A percentile compares a stretch with the other conserved stretches of the same genome.
These are phyloP conservation scores for Drosophila suzukii DNA, from an alignment of 1,140 invertebrate genomes.

Conservation along the genomic window DNA sequence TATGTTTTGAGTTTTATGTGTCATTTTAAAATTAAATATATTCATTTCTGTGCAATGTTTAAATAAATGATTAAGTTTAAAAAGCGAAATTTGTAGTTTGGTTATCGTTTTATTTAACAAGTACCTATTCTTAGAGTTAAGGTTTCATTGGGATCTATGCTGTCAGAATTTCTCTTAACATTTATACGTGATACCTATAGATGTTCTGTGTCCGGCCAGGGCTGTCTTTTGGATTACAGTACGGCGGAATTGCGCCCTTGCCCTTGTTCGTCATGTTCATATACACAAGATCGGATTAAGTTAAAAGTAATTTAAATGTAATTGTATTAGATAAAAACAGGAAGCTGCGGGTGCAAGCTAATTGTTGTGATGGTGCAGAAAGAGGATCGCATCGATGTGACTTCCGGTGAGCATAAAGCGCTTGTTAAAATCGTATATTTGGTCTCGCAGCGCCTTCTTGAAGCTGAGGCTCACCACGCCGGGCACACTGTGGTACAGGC, in stretches of 20 bases:
- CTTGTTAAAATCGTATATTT: slow-evolving; percentile 77
- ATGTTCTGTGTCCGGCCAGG: neutral
- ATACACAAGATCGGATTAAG: slow-evolving; percentile 24
- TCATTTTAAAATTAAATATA: too few species aligned
- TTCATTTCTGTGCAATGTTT: neutral
- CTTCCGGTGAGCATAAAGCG: slow-evolving; percentile 73
- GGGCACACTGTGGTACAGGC: slow-evolving; percentile 74
- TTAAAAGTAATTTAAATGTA: slow-evolving; percentile 24
- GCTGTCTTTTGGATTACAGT: slow-evolving; percentile 9
- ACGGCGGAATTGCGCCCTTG: neutral
- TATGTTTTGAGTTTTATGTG: neutral
- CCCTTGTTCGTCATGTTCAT: slow-evolving; percentile 26
- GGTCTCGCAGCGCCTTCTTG: slow-evolving; percentile 70
- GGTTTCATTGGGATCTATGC: slow-evolving; percentile 7
- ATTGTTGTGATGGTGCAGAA: slow-evolving; percentile 68
- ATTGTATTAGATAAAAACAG: slow-evolving; percentile 36
- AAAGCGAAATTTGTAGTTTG: neutral
- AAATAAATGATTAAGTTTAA: neutral
- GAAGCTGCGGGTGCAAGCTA: slow-evolving; percentile 5
- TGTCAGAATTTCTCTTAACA: slow-evolving; percentile 5
- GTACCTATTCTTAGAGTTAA: slow-evolving; percentile 9
- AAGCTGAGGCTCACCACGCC: slow-evolving; percentile 79
- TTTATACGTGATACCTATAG: slow-evolving; percentile 4
- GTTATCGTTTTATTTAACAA: slow-evolving; percentile 30
- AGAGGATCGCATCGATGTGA: slow-evolving; percentile 77